Conservation (phyloP, 2,888 invertebrate genomes). For the Xestobium rufovillosum region DNA sequence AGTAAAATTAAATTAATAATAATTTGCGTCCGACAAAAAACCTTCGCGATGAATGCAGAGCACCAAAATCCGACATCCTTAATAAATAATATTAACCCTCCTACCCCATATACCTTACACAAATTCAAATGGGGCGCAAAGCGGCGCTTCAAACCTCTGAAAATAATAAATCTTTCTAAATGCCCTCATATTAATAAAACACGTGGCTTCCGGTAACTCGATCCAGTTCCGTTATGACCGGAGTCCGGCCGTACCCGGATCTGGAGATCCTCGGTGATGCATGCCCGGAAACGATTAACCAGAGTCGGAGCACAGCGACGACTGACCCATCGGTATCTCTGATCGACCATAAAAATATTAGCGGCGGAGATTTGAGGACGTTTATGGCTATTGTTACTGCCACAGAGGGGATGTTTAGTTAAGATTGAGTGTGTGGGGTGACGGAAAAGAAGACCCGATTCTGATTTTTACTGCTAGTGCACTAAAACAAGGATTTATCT, state of each 20-base stretch:
- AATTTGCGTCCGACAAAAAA: no score
- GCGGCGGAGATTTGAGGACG: slow-evolving; percentile 39
- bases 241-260: slow-evolving; percentile 27
- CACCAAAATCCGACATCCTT: no score
- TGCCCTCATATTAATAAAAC: slow-evolving; percentile 36
- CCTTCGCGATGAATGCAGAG: no score
- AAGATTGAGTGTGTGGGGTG: slow-evolving; percentile 25
- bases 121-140: no score
- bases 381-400: slow-evolving; percentile 36
- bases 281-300: slow-evolving; percentile 41
- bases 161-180: slow-evolving; percentile 29
- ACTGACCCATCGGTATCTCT: slow-evolving; percentile 43
- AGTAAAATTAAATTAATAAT: no score
- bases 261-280: slow-evolving; percentile 30
- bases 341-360: slow-evolving; percentile 46
- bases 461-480: no score
- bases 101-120: no score
- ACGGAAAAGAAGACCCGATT: no score
- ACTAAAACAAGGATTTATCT: no score
- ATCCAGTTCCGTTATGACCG: slow-evolving; percentile 29
- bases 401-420: slow-evolving; percentile 29
- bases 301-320: slow-evolving; percentile 31
- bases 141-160: no score
- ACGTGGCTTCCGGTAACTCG: slow-evolving; percentile 36
- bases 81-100: no score